Evolutionary conservation across 1,140 invertebrate species (phyloP).

Genomic region (Lepidurus couesii): DNA sequence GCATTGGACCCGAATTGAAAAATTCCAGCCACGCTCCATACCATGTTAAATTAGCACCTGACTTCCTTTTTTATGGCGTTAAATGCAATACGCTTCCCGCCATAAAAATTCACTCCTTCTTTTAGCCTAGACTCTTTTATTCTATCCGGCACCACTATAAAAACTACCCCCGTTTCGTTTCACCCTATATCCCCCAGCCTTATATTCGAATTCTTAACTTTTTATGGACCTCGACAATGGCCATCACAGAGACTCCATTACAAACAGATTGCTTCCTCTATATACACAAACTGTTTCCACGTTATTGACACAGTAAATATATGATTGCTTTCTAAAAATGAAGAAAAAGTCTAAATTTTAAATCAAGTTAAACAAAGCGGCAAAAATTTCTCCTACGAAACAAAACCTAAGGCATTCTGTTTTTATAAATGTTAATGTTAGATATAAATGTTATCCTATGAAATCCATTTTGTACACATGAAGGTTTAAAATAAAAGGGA

Average conservation of each 20-base stretch:
- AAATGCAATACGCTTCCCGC: constrained; percentile 6
- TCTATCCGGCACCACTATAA: background rate
- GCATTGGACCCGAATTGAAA: constrained; percentile 15
- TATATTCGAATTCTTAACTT: constrained; percentile 4
- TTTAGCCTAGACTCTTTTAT: background rate
- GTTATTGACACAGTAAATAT: background rate
- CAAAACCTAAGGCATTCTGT: no score
- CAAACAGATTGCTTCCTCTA: background rate
- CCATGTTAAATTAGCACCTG: constrained; percentile 19
- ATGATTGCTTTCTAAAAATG: no score
- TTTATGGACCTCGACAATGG: background rate
- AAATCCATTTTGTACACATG: no score
- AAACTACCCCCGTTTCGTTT: background rate
- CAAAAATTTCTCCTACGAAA: no score
- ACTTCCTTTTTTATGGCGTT: background rate
- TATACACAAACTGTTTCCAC: background rate
- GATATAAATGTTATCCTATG: no score
- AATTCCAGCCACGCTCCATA: background rate
- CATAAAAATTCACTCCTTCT: background rate
- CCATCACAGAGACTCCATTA: background rate
- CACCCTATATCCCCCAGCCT: background rate
- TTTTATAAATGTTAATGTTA: no score
- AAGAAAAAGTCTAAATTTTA: no score
- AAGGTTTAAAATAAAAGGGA: no score
- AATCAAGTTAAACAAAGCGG: no score